Evolutionary conservation across 2,797 vertebrate genomes (phyloP).

Genomic region (Coracias cyanogaster): DNA sequence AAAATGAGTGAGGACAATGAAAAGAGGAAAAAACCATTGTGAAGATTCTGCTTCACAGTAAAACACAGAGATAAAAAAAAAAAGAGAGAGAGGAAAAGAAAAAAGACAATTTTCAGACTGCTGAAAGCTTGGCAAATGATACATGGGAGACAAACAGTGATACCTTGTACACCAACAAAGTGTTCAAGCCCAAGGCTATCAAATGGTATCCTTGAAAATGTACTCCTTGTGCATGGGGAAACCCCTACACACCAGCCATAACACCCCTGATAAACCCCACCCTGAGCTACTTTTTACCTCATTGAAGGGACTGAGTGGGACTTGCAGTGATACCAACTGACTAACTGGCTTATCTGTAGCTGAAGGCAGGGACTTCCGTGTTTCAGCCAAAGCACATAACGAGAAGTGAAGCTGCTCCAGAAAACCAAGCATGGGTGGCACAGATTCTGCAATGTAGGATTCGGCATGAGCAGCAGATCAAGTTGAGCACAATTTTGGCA

Average conservation of each 20-base stretch:
- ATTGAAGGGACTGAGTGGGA: not conserved
- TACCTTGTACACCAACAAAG: not conserved
- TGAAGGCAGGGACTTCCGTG: not conserved
- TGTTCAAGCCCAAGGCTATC: not conserved
- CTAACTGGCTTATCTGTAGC: not conserved
- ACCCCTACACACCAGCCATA: not conserved
- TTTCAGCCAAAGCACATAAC: not conserved
- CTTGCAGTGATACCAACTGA: not conserved
- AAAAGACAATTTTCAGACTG: not conserved
- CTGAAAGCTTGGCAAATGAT: not conserved
- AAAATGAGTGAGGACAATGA: not conserved
- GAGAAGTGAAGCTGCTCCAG: not conserved
- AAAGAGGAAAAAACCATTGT: not conserved
- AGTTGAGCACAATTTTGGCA: no score
- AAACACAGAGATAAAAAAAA: no score
- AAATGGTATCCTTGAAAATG: not conserved
- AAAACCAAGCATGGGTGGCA: not conserved
- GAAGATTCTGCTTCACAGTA: no score
- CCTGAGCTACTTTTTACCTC: not conserved
- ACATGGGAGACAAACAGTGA: not conserved
- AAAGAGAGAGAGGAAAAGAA: not conserved
- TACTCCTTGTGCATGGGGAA: not conserved
- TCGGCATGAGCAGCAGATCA: no score
- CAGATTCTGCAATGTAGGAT: no score
- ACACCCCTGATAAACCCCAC: not conserved